Percentiles rank a stretch among this genome's conserved stretches.
These are phyloP conservation scores for Drosophila watanabei DNA, from an alignment of 1,140 invertebrate species.

Conservation along the genomic window DNA sequence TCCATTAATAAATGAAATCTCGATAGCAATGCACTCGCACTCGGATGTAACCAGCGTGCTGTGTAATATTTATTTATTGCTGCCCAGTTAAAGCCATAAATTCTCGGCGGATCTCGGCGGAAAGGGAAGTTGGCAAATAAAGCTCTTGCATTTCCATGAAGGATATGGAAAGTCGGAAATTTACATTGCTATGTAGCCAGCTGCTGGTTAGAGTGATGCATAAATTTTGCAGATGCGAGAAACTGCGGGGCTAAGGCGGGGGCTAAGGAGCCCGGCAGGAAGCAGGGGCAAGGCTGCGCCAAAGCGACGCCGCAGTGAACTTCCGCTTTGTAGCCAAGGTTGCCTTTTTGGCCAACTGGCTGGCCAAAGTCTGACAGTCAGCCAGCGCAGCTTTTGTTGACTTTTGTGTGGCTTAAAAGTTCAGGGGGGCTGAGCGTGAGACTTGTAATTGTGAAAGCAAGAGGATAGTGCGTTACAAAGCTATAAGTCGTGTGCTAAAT, in stretches of 20 bases:
- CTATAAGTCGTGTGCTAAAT: neutral
- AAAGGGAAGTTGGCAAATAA: conserved; percentile 39
- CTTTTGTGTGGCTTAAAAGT: conserved; percentile 55
- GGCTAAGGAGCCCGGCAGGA: conserved; percentile 3
- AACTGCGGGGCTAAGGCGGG: neutral
- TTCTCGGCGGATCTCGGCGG: conserved; percentile 13
- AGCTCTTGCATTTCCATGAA: conserved; percentile 32
- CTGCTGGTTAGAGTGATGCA: conserved; percentile 45
- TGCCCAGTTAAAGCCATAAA: conserved; percentile 47
- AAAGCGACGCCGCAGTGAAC: conserved; percentile 67
- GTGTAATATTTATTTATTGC: conserved; percentile 52
- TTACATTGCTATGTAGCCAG: conserved; percentile 40
- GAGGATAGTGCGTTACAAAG: conserved; percentile 9
- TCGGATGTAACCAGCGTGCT: conserved; percentile 33
- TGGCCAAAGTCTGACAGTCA: conserved; percentile 32
- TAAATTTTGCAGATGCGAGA: conserved; percentile 24
- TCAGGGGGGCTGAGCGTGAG: conserved; percentile 23
- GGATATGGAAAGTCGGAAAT: conserved; percentile 50
- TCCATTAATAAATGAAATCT: conserved; percentile 41
- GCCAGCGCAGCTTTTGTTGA: conserved; percentile 47
- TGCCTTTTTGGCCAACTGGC: conserved; percentile 64
- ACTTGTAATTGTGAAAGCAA: conserved; percentile 57
- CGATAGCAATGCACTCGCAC: conserved; percentile 15
- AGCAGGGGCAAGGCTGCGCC: conserved; percentile 28
- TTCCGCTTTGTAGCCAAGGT: conserved; percentile 76